Percentiles rank a stretch among this genome's conserved stretches.
Conservation (phyloP, 2,888 invertebrate genomes). For the Ptycholaimellus sp. region DNA sequence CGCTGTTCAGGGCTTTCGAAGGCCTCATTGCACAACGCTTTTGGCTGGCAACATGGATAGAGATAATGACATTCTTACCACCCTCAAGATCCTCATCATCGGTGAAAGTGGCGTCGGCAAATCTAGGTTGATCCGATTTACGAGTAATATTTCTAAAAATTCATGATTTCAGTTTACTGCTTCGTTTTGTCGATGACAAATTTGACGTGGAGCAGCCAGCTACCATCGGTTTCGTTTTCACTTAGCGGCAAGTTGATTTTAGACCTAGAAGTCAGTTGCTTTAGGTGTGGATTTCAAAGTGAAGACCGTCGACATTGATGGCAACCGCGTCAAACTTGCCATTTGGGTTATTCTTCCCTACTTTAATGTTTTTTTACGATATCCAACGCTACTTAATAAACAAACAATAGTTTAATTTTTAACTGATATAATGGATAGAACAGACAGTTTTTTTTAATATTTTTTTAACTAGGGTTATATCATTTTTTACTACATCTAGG, state of each 20-base stretch:
- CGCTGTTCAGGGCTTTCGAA: no score
- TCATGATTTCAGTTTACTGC: conserved; percentile 47
- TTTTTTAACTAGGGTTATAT: no score
- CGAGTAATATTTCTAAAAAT: conserved; percentile 3
- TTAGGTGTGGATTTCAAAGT: conserved; percentile 78
- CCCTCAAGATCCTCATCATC: conserved; percentile 75
- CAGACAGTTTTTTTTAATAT: no score
- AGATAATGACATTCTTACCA: conserved; percentile 40
- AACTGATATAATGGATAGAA: no score
- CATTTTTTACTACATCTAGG: no score
- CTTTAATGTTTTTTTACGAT: no score
- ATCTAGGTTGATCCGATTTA: conserved; percentile 46
- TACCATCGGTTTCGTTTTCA: conserved; percentile 62
- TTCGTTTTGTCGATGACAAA: conserved; percentile 79
- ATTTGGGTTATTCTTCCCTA: conserved; percentile 40
- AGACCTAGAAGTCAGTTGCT: conserved; percentile 2
- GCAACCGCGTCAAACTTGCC: conserved; percentile 71
- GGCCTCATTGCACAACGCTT: no score
- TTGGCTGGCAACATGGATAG: no score
- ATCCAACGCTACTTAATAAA: no score
- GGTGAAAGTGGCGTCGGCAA: conserved; percentile 95
- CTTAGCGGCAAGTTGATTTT: neutral
- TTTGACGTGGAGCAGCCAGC: conserved; percentile 76
- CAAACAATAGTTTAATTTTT: no score
- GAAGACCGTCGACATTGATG: conserved; percentile 64